Evolutionary conservation across 2,888 invertebrate species (phyloP).

Genomic region (Catocala fraxini): DNA sequence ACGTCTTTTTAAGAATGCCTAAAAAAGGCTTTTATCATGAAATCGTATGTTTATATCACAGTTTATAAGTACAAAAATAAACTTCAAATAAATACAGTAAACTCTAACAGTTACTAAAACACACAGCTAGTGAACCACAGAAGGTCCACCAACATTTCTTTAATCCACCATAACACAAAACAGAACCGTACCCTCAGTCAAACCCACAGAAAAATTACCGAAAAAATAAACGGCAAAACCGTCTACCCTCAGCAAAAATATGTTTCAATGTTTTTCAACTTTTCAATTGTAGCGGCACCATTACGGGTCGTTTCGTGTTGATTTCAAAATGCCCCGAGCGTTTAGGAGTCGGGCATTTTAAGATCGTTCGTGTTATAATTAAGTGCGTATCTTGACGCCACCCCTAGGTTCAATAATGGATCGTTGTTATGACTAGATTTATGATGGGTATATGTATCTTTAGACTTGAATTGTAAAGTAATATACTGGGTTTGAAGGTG

Average conservation of each 20-base stretch:
- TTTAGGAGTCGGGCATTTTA: constrained; percentile 19
- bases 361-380: constrained; percentile 33
- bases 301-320: constrained; percentile 36
- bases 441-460: background rate
- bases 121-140: too few relatives aligned
- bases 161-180: background rate
- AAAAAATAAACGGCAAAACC: background rate
- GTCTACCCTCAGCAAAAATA: constrained; percentile 2
- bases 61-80: too few relatives aligned
- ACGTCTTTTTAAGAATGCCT: too few relatives aligned
- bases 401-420: constrained; percentile 18
- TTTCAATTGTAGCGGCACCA: constrained; percentile 24
- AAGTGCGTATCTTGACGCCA: constrained; percentile 37
- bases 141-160: too few relatives aligned
- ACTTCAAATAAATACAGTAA: too few relatives aligned
- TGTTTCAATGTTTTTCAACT: constrained; percentile 20
- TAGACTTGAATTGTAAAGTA: too few relatives aligned
- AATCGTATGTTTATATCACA: too few relatives aligned
- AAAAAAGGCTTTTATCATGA: too few relatives aligned
- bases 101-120: too few relatives aligned
- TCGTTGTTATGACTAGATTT: constrained; percentile 12
- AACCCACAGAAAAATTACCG: background rate
- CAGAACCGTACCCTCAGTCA: background rate
- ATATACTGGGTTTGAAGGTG: too few relatives aligned
- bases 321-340: constrained; percentile 35